Conservation (phyloP, 2,113 vertebrate species). For the Bubo blakistoni region DNA sequence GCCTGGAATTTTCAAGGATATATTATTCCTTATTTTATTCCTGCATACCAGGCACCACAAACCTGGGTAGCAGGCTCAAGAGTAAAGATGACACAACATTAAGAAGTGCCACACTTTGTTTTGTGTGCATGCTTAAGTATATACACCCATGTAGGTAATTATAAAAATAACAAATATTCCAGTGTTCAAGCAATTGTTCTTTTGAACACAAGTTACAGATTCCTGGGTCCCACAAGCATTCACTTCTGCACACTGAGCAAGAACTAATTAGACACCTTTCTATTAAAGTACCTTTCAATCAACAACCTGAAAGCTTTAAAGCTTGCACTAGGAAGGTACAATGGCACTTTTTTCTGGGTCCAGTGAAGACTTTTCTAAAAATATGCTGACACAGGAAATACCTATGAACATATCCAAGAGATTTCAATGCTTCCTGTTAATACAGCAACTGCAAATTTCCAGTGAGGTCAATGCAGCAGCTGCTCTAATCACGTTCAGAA, state of each 20-base stretch:
- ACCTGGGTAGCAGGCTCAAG: not conserved
- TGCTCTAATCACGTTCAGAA: rapidly evolving
- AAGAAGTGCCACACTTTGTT: not conserved
- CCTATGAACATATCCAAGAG: not conserved
- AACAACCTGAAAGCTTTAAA: not conserved
- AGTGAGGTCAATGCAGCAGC: not conserved
- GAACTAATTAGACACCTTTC: not conserved
- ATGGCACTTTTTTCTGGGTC: not conserved
- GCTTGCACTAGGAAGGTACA: not conserved
- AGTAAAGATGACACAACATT: not conserved
- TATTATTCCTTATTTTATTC: not conserved
- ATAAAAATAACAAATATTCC: not conserved
- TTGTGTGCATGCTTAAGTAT: not conserved
- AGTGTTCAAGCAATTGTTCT: not conserved
- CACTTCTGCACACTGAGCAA: not conserved
- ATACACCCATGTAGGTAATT: too few species aligned
- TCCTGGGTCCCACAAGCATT: not conserved
- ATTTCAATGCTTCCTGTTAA: not conserved
- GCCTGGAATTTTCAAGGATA: not conserved
- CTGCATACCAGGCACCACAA: not conserved
- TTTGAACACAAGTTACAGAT: not conserved
- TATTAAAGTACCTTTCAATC: not conserved
- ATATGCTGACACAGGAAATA: not conserved
- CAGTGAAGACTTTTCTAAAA: not conserved
- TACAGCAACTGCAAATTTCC: not conserved